Evolutionary conservation across 1,140 invertebrate species (phyloP), one percentile per base, ranked within the genome.

Genomic region (Asobara japonica): DNA sequence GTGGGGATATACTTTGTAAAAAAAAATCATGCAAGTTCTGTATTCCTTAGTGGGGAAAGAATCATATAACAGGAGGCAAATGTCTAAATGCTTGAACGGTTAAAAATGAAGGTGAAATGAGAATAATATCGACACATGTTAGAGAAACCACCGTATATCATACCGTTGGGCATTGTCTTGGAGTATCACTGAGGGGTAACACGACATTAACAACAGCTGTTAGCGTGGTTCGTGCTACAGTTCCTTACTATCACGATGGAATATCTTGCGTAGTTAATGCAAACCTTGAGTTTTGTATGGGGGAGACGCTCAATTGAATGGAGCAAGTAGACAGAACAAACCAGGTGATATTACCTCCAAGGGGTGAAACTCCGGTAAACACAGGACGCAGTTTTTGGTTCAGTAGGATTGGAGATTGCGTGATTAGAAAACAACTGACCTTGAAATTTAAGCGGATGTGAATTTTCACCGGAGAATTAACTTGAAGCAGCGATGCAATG

Each of bases 191-290:
- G 51, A 56, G 22, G 51, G 22, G 51, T 6, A 25, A 56, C 25
- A 56, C 8, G 65, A 66, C 36, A 66, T 66, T 66, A 20, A 56
- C 51, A 56, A 56, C 51, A 56, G 22, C 20, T 56, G 33, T 31
- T n/a, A 16, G 41, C 33, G 20, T 45, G 13, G 33, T 66, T 41
- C 65, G 65, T 45, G 65, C 33, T 66, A 66, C 65, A 66, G 65
- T 66, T 66, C 27, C 33, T 66, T 38, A 10, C 51, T 65, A 66
- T 66, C 65, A 66, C 36, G 10, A n/a, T 25, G 8, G 65, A 36
- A 66, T 45, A 33, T 65, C 64, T 69, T 65, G 18, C 29, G 11
- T 13, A 1, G 13, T 64, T 69, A 56, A 41, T 75, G 51, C 69
- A 25, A 29, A 62, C 30, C 20, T 51, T 20, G 13, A 74, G 61